phyloP scores from a whole-genome alignment of 2,888 invertebrate species.

The Baronia brevicornis region DNA sequence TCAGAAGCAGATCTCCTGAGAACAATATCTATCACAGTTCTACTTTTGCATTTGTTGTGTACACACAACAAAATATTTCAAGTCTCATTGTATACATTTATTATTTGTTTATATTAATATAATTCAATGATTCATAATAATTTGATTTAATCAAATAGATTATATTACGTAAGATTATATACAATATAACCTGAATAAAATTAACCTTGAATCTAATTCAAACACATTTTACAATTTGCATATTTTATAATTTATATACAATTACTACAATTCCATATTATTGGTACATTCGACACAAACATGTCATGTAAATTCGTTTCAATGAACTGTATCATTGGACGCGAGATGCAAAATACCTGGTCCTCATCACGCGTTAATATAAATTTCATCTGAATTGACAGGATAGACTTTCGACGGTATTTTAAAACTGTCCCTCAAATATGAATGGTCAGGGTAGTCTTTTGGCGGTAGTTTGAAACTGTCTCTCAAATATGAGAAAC shows the following conservation, averaged over 20 bases:
- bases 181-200: no score
- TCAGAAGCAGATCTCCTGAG: no score
- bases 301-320: slow-evolving; percentile 18
- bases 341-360: slow-evolving; percentile 5
- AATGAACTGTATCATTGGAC: slow-evolving; percentile 9
- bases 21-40: no score
- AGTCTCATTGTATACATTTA: no score
- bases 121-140: no score
- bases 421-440: slow-evolving; percentile 23
- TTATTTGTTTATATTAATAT: no score
- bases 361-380: slow-evolving; percentile 55
- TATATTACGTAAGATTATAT: no score
- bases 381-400: slow-evolving; percentile 41
- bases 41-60: no score
- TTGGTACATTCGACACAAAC: slow-evolving; percentile 17
- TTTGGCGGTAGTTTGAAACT: slow-evolving; percentile 63
- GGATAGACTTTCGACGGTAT: slow-evolving; percentile 38
- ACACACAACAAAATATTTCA: no score
- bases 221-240: slow-evolving; percentile 4
- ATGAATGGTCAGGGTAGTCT: slow-evolving; percentile 47
- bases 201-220: no score
- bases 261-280: no score
- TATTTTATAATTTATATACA: slow-evolving; percentile 6
- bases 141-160: no score
- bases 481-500: slow-evolving; percentile 59